Evolutionary conservation across 1,140 invertebrate genomes (phyloP), one percentile per base, ranked within the genome.

Genomic region (Paracyclopina nana): DNA sequence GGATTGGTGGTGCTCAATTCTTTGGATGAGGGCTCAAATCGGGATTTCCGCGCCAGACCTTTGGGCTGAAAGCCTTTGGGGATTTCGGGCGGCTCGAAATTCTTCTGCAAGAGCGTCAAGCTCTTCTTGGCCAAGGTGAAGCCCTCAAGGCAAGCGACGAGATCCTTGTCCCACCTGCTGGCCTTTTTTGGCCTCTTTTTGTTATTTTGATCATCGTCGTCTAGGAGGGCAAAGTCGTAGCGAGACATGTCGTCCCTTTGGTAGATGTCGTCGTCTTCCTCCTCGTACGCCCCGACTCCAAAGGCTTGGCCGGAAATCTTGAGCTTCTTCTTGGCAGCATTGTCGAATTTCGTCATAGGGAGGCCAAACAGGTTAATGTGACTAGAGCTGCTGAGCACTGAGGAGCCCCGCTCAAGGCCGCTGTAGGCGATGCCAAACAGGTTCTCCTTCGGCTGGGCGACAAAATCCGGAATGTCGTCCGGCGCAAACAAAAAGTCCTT

Each of bases 261-360:
- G 63, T 98, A 99, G 45, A 99, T 87, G 61, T 97, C 90, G 31
- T 87, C 82, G 65, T 94, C 88, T 12, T 95, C 90, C 0, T 84
- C 79, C 65, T 98, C 94, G 60, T 95, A 81, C 0, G 85, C 91
- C 8, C 95, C 95, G 12, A 97, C 88, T 25, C 94, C 94, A 69
- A 99, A 99, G 0, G 88, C 94, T 72, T 94, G 75, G 8, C 58
- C 25, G 20, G 43, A 9, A 45, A 51, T 41, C 26, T 57, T 22
- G 20, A 40, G 3, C 30, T 25, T 18, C n/a, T 8, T 20, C n/a
- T n/a, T n/a, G 4, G 28, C 50, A 5, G 4, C 8, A 18, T 18
- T 50, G 43, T 9, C 5, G 6, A 6, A 16, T 46, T 4, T n/a
- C 18, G 24, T 49, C 3, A 24, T 14, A 22, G 24, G 11, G 3